Base-by-base conservation (phyloP, 2,113 vertebrate genomes). In the western clawed frog (Xenopus tropicalis) region DNA sequence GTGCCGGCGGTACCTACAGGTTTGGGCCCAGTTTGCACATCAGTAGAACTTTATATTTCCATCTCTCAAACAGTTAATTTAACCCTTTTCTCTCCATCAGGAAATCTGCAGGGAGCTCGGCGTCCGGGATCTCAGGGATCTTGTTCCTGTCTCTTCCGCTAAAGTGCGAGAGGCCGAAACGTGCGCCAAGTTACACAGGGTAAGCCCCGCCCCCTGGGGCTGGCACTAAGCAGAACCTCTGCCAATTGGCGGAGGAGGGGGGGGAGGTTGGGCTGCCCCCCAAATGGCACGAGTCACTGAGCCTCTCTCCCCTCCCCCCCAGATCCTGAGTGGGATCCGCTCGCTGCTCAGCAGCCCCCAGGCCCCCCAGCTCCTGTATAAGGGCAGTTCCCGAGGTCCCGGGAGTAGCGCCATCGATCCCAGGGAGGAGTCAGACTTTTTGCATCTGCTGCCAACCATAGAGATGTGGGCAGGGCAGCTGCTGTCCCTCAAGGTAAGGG, bases 401-500 rank as follows among this genome's bases (percentile, higher is more conserved):
- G 81, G 81, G 57, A 79, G 72, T 23, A n/a, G 4, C 1, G 20
- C 22, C 21, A 77, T 82, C 24, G 76, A 77, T 23, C 42, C 71
- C 1, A 7, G 20, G 11, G 81, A 83, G 37, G 82, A 71, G 14
- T 77, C 81, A 61, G 88, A 87, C 59, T 93, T 90, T 84, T 88
- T 92, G 67, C 83, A 88, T 69, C 85, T 98, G 37, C 79, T 92
- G 3, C 87, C 88, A 0, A 86, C 90, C 0, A 69, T 98, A 83
- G 90, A 93, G 74, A 81, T 89, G 81, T 97, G 96, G 96, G 90
- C 93, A 57, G 90, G 90, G 58, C 93, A 97, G 70, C 88, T 95
- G 3, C 61, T 75, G 61, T 88, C 91, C 3, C 75, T 98, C 10
- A 90, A 92, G 90, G 94, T 96, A 54, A 54, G 16, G 12, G n/a